Base-by-base conservation (phyloP, 2,888 invertebrate species). In the Sminthurinus aureus region DNA sequence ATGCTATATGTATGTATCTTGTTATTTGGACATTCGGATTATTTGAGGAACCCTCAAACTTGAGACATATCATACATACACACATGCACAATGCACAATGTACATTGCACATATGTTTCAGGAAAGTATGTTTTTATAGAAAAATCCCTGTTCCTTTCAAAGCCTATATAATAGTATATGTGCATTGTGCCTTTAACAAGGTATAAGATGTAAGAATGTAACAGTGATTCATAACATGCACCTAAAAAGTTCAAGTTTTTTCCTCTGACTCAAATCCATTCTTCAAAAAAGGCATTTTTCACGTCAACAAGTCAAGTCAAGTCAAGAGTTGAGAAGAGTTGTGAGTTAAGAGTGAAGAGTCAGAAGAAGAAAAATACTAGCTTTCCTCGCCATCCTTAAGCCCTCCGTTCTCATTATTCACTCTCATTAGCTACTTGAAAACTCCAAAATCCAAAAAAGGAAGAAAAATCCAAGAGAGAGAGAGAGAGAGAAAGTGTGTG, bases 261-360 rank as follows among this genome's bases (percentile, higher is more conserved):
- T 15, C 24, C 24, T 15, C 26, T 26, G 8, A 0, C 71, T 71
- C 26, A 26, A 26, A 71, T 24, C 71, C 71, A 71, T 71, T 71
- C 26, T 71, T 71, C 26, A 71, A 71, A 71, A 71, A 71, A 26
- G 71, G 71, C 71, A 71, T 71, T 71, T 71, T 71, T 71, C 71
- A 71, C 71, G 71, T 24, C 71, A 71, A 13, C 26, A 71, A 71
- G 71, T 71, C 71, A 71, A 26, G n/a, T n/a, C n/a, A n/a, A n/a
- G n/a, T n/a, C n/a, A n/a, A n/a, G n/a, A n/a, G n/a, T n/a, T n/a
- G n/a, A n/a, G n/a, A n/a, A n/a, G n/a, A n/a, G n/a, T n/a, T n/a
- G n/a, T n/a, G 6, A 38, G 38, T 38, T 6, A 38, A 38, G 6
- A 38, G 38, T 38, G 3, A 38, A 38, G 38, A 38, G 6, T 38